These are phyloP conservation scores for Parambassis ranga DNA, from an alignment of 2,797 vertebrate species.

Conservation along the genomic window DNA sequence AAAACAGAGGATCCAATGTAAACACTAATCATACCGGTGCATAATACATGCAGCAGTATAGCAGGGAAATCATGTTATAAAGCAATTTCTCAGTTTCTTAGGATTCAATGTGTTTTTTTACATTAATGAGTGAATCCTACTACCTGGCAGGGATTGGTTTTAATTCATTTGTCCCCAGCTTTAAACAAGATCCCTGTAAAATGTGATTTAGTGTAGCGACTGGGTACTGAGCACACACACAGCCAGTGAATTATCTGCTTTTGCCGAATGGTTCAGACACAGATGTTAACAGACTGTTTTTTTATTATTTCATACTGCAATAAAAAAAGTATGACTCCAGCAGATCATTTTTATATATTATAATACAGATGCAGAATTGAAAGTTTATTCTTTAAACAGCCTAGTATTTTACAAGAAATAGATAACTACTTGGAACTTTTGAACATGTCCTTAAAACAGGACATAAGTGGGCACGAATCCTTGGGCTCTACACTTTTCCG, in stretches of 20 bases:
- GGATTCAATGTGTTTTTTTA: too few relatives aligned
- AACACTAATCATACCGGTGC: too few relatives aligned
- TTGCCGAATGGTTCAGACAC: constrained; percentile 54
- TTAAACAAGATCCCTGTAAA: not conserved
- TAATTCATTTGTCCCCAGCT: not conserved
- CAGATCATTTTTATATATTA: constrained; percentile 84
- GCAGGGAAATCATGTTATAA: too few relatives aligned
- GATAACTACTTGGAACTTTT: constrained; percentile 85
- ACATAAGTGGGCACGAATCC: constrained; percentile 80
- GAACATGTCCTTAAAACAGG: constrained; percentile 89
- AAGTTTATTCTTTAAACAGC: constrained; percentile 88
- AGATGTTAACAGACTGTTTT: constrained; percentile 78
- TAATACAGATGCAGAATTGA: constrained; percentile 88
- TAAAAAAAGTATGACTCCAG: constrained; percentile 84
- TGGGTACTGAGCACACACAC: not conserved
- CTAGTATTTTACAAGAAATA: constrained; percentile 89
- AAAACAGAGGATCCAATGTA: too few relatives aligned
- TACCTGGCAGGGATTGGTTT: not conserved
- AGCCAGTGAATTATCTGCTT: not conserved
- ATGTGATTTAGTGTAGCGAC: not conserved
- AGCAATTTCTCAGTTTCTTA: too few relatives aligned
- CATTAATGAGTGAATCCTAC: not conserved
- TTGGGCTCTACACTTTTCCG: constrained; percentile 74
- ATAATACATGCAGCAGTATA: too few relatives aligned
- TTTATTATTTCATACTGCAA: constrained; percentile 79